Base-by-base conservation (phyloP, 2,797 vertebrate genomes). In the Todus mexicanus region DNA sequence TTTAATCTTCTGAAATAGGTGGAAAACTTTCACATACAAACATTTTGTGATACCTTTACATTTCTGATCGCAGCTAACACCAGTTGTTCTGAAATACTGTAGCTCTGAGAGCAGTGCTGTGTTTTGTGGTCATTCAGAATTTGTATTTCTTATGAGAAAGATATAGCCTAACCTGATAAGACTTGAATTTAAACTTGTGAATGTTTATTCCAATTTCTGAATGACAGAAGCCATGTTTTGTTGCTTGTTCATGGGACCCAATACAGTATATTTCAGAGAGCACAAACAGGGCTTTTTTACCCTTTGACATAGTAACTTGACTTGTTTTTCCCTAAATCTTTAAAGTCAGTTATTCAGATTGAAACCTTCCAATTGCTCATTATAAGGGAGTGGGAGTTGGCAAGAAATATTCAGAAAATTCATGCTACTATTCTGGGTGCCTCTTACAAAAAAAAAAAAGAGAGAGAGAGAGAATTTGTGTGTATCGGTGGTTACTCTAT, bases 321-420 rank as follows among this genome's bases (percentile, higher is more conserved):
- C 68, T 93, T 94, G 61, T 87, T 93, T 96, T 94, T 95, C 93
- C 89, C 69, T 73, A 89, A 89, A 87, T 93, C 69, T 92, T 7
- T 71, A 1, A 73, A 94, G 31, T 45, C 26, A 63, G 0, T 81
- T 90, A 92, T 83, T 94, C 95, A 95, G 84, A 92, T 53, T 93
- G 94, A 96, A 95, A 96, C 84, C 68, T 94, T 89, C 33, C 53
- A 78, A n/a, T 94, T 89, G 90, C 82, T 92, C 33, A 37, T 92
- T 91, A 71, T 70, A 64, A 81, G 78, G 89, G 22, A 88, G 92
- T 94, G 76, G 91, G 92, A 95, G 90, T 94, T 81, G 66, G 45
- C 15, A 11, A 92, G 68, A 96, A 91, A 72, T 71, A 91, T 76
- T 85, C 66, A 87, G 73, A 86, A 89, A 87, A 84, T 59, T 75